phyloP scores from a whole-genome alignment of 2,113 vertebrate genomes.

The Crocuta crocuta region DNA sequence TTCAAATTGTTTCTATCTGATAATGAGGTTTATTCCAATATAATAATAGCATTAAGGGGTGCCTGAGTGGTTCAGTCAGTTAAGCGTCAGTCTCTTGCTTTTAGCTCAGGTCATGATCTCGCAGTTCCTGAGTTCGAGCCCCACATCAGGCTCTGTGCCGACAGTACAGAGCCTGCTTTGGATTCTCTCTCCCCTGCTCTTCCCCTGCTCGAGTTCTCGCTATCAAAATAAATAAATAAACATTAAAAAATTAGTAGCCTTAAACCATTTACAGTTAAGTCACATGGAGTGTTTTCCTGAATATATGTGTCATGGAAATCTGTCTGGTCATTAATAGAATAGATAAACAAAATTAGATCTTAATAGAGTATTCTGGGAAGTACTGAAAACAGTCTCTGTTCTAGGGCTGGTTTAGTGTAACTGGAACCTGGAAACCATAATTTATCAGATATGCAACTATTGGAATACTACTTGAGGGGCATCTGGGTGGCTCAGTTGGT shows the following conservation, averaged over 20 bases:
- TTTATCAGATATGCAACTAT: not conserved
- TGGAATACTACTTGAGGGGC: not conserved
- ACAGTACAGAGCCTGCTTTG: too few species aligned
- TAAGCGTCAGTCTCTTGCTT: too few species aligned
- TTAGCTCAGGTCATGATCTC: too few species aligned
- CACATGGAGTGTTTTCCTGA: not conserved
- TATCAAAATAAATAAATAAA: too few species aligned
- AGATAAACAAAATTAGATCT: not conserved
- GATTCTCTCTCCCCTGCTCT: too few species aligned
- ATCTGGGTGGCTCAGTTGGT: too few species aligned
- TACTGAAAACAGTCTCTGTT: not conserved
- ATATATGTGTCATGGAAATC: not conserved
- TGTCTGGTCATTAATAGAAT: not conserved
- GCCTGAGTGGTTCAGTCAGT: too few species aligned
- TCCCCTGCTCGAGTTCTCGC: too few species aligned
- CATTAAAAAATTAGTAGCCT: not conserved
- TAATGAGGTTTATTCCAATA: not conserved
- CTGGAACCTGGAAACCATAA: not conserved
- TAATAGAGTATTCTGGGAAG: not conserved
- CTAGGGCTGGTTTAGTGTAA: not conserved
- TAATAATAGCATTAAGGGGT: not conserved
- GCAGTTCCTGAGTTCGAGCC: too few species aligned
- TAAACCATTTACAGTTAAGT: not conserved
- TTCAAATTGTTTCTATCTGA: not conserved
- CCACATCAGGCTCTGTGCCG: too few species aligned